Percentiles rank a stretch among this genome's conserved stretches.
These are phyloP conservation scores for Microctonus aethiopoides DNA, from an alignment of 2,888 invertebrate species.

Conservation along the genomic window DNA sequence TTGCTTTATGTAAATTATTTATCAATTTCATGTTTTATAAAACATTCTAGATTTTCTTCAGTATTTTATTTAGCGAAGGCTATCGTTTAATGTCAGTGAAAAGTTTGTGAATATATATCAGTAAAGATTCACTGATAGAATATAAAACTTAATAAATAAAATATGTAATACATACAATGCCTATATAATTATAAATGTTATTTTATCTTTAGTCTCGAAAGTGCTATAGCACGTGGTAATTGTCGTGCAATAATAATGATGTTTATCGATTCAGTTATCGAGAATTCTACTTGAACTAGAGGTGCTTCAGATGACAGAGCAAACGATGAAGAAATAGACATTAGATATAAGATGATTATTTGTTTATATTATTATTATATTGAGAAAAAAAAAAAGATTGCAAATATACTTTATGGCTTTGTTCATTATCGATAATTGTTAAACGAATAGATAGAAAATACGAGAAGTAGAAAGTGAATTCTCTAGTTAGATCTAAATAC, in stretches of 20 bases:
- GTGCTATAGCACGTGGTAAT: constrained; percentile 43
- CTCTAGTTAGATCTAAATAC: neutral
- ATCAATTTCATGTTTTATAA: neutral
- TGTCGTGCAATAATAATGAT: constrained; percentile 60
- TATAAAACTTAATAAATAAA: neutral
- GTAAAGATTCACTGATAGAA: neutral
- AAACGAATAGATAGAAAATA: neutral
- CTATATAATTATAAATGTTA: neutral
- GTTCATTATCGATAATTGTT: neutral
- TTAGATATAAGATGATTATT: neutral
- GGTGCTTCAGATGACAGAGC: constrained; percentile 33
- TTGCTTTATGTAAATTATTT: neutral
- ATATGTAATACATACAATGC: neutral
- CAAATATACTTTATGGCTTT: neutral
- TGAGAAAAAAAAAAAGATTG: neutral
- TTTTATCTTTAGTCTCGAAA: constrained; percentile 22
- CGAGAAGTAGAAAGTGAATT: neutral
- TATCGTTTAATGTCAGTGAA: neutral
- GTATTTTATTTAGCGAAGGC: neutral
- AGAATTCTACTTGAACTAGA: constrained; percentile 42
- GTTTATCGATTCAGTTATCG: constrained; percentile 64
- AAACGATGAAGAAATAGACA: neutral
- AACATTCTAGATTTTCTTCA: neutral
- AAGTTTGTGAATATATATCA: neutral
- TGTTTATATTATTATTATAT: too few relatives aligned